Evolutionary conservation across 2,113 vertebrate genomes (phyloP).

Genomic region (Brienomyrus longianalis): DNA sequence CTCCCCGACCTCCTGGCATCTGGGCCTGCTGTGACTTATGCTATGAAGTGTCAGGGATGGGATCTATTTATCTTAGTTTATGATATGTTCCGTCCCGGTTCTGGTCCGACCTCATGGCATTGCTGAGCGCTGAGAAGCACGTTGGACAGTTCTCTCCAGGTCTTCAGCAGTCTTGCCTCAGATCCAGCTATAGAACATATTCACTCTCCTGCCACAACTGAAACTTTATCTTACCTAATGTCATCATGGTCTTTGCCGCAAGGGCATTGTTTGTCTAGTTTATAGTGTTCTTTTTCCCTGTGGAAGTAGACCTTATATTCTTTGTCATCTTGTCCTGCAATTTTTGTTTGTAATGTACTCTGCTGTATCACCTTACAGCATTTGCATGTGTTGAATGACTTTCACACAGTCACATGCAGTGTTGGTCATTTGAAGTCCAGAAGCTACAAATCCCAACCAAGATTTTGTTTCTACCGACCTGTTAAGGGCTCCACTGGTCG

Average conservation of each 20-base stretch:
- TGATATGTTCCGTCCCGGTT: neutral
- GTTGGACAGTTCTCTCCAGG: neutral
- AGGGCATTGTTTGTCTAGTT: neutral
- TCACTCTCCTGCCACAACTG: neutral
- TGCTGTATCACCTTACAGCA: neutral
- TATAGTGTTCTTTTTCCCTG: neutral
- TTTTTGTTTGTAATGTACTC: neutral
- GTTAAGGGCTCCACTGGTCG: no score
- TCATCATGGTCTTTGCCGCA: neutral
- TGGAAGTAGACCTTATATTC: neutral
- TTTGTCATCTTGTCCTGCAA: neutral
- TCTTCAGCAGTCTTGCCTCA: neutral
- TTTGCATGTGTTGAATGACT: neutral
- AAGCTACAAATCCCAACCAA: no score
- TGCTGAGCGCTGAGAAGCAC: neutral
- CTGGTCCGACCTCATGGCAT: neutral
- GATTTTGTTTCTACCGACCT: no score
- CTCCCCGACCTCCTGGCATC: conserved; percentile 4
- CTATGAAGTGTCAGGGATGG: neutral
- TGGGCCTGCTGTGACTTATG: conserved; percentile 1
- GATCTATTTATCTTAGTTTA: neutral
- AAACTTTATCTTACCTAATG: neutral
- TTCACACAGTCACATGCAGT: neutral
- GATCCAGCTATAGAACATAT: neutral
- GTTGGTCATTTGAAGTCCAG: no score